Evolutionary conservation across 2,888 invertebrate species (phyloP).

Genomic region (Caenorhabditis becei): DNA sequence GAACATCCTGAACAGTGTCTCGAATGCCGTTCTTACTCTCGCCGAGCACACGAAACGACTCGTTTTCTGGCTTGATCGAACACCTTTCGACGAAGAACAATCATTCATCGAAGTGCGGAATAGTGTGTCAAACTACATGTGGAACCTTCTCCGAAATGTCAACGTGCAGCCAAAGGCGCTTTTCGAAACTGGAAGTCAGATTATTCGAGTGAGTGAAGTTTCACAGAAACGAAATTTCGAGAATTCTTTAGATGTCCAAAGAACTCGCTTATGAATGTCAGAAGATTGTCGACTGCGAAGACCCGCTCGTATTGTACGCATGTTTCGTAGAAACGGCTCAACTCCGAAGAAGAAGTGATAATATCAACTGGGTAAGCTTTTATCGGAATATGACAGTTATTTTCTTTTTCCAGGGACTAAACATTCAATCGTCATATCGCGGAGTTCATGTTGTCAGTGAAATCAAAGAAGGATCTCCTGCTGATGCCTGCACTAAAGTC

Average conservation of each 20-base stretch:
- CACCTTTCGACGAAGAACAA: constrained; percentile 84
- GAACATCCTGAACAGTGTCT: constrained; percentile 68
- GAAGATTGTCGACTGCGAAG: constrained; percentile 89
- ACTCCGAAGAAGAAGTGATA: constrained; percentile 83
- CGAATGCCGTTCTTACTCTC: constrained; percentile 87
- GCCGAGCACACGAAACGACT: constrained; percentile 91
- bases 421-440: constrained; percentile 90
- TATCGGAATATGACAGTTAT: background rate
- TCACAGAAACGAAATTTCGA: background rate
- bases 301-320: constrained; percentile 93
- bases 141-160: constrained; percentile 64
- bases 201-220: constrained; percentile 38
- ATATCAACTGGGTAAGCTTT: constrained; percentile 68
- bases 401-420: constrained; percentile 86
- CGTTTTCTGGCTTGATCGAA: constrained; percentile 93
- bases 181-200: constrained; percentile 61
- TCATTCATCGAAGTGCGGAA: constrained; percentile 87
- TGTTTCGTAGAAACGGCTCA: constrained; percentile 92
- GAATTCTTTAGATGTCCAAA: constrained; percentile 85
- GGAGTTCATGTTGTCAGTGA: constrained; percentile 89
- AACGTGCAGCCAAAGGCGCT: constrained; percentile 66
- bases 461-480: constrained; percentile 92
- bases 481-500: constrained; percentile 92
- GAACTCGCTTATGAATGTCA: constrained; percentile 89
- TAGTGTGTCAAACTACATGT: constrained; percentile 63